phyloP scores from a whole-genome alignment of 2,888 invertebrate genomes.

The Rhogogaster chlorosoma region DNA sequence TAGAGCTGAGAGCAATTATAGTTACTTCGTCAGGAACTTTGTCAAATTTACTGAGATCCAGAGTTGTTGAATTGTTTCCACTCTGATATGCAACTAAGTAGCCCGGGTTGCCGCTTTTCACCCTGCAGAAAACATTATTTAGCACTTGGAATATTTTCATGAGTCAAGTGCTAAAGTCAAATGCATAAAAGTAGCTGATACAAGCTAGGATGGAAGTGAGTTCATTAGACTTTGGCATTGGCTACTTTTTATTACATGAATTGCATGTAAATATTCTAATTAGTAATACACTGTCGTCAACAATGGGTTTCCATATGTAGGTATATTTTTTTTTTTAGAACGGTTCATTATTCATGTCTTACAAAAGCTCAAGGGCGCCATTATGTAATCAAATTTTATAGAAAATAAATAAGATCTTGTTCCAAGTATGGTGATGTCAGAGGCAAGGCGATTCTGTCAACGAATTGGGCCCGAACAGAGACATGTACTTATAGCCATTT shows the following conservation, averaged over 20 bases:
- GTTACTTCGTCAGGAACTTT: constrained; percentile 82
- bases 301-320: not conserved
- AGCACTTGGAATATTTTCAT: not conserved
- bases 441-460: too few relatives aligned
- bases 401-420: not conserved
- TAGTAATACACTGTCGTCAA: not conserved
- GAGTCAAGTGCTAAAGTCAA: not conserved
- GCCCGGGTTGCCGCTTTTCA: constrained; percentile 87
- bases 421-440: not conserved
- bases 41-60: constrained; percentile 80
- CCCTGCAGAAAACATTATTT: constrained; percentile 77
- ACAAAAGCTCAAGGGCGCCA: not conserved
- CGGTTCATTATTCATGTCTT: not conserved
- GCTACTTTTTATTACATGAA: not conserved
- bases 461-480: too few relatives aligned
- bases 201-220: not conserved
- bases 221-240: not conserved
- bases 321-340: not conserved
- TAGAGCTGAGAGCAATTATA: constrained; percentile 81
- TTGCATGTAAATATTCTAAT: not conserved
- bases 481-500: too few relatives aligned
- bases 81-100: constrained; percentile 88
- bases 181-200: not conserved
- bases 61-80: constrained; percentile 76
- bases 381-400: not conserved